These are phyloP conservation scores for Microcebus lehilahytsara DNA, from an alignment of 2,113 vertebrate species.

Conservation along the genomic window DNA sequence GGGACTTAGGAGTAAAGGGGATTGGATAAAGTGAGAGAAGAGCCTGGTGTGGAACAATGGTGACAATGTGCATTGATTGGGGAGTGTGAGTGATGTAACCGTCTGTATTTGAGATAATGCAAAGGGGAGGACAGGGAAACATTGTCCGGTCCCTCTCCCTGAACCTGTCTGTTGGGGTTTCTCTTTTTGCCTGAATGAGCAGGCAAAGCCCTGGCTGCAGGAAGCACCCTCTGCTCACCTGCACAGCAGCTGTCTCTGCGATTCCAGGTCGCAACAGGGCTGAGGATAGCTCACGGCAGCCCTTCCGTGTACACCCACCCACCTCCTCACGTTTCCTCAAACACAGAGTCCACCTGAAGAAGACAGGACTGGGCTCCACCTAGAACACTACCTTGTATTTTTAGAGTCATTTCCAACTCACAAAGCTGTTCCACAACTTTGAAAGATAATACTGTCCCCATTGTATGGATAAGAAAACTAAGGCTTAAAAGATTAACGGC, in stretches of 20 bases:
- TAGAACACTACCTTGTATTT: accelerated
- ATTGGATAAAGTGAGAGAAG: neutral
- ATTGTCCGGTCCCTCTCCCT: neutral
- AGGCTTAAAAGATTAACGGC: neutral
- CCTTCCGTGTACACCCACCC: too few species aligned
- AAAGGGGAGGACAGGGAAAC: neutral
- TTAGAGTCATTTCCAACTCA: neutral
- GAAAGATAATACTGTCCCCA: neutral
- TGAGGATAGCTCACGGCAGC: neutral
- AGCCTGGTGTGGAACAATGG: neutral
- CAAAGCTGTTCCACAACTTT: neutral
- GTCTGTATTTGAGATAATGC: neutral
- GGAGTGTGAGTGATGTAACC: neutral
- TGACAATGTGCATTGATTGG: neutral
- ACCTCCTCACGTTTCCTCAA: neutral
- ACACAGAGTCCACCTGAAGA: neutral
- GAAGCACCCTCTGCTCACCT: neutral
- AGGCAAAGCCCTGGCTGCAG: neutral
- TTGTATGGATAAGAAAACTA: neutral
- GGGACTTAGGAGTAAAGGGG: neutral
- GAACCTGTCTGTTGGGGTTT: neutral
- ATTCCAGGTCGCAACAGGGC: neutral
- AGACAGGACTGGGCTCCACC: neutral
- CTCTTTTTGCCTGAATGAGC: neutral
- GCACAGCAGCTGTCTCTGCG: neutral